Evolutionary conservation across 2,113 vertebrate genomes (phyloP).

Genomic region (Alosa alosa): DNA sequence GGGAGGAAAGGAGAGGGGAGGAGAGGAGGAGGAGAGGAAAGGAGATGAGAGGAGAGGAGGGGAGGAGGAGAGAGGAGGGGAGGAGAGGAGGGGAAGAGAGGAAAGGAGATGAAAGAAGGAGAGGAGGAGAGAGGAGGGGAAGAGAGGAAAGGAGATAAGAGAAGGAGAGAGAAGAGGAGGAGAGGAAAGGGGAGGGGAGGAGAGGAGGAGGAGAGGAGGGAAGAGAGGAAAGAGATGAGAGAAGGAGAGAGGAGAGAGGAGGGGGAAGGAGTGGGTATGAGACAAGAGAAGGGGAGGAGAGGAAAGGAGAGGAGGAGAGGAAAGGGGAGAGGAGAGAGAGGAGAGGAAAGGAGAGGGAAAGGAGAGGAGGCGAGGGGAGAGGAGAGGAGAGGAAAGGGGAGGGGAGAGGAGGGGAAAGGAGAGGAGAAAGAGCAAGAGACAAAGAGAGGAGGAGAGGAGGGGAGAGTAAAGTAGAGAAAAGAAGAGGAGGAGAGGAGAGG

Average conservation of each 20-base stretch:
- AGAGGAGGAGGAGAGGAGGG: neutral
- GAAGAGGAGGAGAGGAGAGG: neutral
- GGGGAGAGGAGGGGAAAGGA: slow-evolving; percentile 2
- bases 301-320: neutral
- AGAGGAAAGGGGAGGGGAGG: neutral
- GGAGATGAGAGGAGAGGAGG: too few relatives aligned
- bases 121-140: too few relatives aligned
- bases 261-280: too few relatives aligned
- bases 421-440: too few relatives aligned
- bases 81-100: too few relatives aligned
- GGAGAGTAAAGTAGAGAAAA: too few relatives aligned
- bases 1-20: neutral
- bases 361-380: neutral
- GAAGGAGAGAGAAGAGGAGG: too few relatives aligned
- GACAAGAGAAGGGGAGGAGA: neutral
- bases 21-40: neutral
- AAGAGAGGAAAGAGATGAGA: too few relatives aligned
- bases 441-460: neutral
- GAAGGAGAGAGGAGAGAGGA: neutral
- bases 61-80: too few relatives aligned
- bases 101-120: too few relatives aligned
- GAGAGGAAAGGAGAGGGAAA: neutral
- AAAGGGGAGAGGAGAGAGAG: neutral
- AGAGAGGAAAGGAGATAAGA: too few relatives aligned
- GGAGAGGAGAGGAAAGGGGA: too few relatives aligned